Base-by-base conservation (phyloP, 1,140 invertebrate species). In the Archivesica marissinica region DNA sequence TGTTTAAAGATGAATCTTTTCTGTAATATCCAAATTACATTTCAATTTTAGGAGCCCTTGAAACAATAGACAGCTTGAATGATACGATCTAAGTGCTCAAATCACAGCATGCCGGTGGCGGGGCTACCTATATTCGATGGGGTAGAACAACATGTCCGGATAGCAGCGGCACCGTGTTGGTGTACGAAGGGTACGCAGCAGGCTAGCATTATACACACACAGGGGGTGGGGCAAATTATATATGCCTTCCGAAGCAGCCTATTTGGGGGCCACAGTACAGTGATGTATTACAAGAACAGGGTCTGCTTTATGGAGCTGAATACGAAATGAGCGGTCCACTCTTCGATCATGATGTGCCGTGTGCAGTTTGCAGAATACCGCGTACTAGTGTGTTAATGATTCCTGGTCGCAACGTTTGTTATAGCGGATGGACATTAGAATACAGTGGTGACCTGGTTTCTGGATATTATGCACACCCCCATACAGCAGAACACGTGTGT, bases 381-480 rank as follows among this genome's bases (percentile, higher is more conserved):
- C 64, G 77, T n/a, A 20, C 86, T 35, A 79, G 41, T 23, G 47
- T 56, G 35, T 9, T 87, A 9, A 87, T 87, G 86, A 47, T 88
- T 13, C 88, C 86, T n/a, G 86, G 81, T 33, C 61, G 64, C 25
- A 72, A 44, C 30, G 41, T 41, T 28, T 88, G 86, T 56, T 78
- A 78, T 25, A 1, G 38, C 17, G 76, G 76, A 15, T 88, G 87
- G 87, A 75, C 56, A 1, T 30, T 44, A 6, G 84, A 88, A 80
- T 89, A 89, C 56, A 52, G 35, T 0, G 88, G 88, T 9, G 85
- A 88, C 47, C 76, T 89, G n/a, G 64, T 84, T 23, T 23, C 79
- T 15, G 83, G 61, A 15, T 25, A 84, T 11, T 28, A 4, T 20
- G 25, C 84, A 11, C 39, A 25, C 15, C n/a, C n/a, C n/a, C 35